phyloP scores from a whole-genome alignment of 2,113 vertebrate species.

The Daboia siamensis region DNA sequence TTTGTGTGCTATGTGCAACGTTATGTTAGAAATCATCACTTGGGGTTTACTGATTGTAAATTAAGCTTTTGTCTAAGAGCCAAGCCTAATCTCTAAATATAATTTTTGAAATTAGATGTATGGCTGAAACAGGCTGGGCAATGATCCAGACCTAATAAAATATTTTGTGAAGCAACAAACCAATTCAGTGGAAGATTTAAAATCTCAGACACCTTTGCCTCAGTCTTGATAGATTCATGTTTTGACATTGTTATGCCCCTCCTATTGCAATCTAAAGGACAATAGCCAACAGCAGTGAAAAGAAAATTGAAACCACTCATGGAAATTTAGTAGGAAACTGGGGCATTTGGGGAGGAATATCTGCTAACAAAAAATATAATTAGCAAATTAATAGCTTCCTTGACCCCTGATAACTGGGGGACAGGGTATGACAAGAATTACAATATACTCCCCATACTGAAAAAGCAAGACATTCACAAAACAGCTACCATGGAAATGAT shows the following conservation, averaged over 20 bases:
- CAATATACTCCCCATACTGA: background rate
- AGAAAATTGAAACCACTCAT: background rate
- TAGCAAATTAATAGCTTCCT: background rate
- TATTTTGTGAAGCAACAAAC: background rate
- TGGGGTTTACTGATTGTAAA: background rate
- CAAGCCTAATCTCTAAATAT: background rate
- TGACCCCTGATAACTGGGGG: background rate
- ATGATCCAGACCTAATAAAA: background rate
- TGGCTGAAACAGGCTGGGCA: background rate
- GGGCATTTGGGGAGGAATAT: background rate
- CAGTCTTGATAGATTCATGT: background rate
- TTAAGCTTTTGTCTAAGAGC: background rate
- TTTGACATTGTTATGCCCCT: background rate
- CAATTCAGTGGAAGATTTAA: background rate
- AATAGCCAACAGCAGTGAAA: background rate
- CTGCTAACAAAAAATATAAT: background rate
- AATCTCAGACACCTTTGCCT: background rate
- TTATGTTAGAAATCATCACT: background rate
- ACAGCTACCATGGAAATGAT: background rate
- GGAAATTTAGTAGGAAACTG: background rate
- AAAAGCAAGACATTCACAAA: background rate
- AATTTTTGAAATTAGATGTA: background rate
- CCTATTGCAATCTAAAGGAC: background rate
- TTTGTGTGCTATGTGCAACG: background rate
- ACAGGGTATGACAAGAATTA: background rate